These are phyloP conservation scores for Sipha maydis DNA, from an alignment of 2,888 invertebrate species.

Conservation along the genomic window DNA sequence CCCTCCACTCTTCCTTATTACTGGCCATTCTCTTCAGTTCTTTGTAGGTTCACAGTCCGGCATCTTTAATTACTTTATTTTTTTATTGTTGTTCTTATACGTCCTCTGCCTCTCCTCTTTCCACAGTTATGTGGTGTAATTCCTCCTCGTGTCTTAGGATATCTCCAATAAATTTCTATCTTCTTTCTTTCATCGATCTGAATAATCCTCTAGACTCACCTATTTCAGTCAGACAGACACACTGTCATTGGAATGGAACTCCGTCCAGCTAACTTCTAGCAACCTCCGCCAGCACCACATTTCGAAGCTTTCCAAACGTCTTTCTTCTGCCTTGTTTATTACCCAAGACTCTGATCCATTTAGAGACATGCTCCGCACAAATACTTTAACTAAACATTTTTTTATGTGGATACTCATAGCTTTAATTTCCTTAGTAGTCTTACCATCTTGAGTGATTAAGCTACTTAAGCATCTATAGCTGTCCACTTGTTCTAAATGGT, in stretches of 20 bases:
- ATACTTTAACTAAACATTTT: background rate
- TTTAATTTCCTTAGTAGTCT: constrained; percentile 29
- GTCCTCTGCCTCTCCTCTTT: no score
- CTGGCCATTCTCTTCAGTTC: no score
- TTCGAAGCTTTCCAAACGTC: background rate
- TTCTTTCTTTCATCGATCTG: constrained; percentile 30
- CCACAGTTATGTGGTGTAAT: no score
- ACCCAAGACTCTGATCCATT: background rate
- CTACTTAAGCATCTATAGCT: constrained; percentile 18
- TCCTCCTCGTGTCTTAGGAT: no score
- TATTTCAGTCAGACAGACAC: constrained; percentile 17
- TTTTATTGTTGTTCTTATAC: no score
- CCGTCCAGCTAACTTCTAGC: background rate
- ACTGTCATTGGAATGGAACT: constrained; percentile 24
- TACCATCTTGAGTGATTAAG: constrained; percentile 8
- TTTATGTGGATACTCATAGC: constrained; percentile 23
- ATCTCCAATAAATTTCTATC: background rate
- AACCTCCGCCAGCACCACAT: constrained; percentile 6
- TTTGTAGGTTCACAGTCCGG: no score
- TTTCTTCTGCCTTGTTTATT: constrained; percentile 28
- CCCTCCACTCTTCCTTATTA: background rate
- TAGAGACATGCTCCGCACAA: background rate
- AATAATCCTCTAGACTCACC: background rate
- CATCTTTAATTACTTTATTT: no score
- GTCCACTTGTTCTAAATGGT: constrained; percentile 19